phyloP scores from a whole-genome alignment of 2,797 vertebrate species.

The Australoheros facetus region DNA sequence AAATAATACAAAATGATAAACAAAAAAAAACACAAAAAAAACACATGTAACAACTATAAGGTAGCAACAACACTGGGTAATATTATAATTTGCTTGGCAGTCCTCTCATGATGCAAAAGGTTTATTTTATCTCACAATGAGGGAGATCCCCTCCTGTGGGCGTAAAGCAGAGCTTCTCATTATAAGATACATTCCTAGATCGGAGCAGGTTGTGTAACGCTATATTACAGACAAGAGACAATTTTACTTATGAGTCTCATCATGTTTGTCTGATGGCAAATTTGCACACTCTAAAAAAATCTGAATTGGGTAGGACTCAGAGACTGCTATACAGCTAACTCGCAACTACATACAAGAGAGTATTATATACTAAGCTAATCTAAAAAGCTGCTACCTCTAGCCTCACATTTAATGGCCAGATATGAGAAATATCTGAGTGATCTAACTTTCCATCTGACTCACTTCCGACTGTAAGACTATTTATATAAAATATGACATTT shows the following conservation, averaged over 20 bases:
- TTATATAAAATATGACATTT: background rate
- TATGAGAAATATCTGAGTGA: background rate
- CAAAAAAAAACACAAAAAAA: too few species aligned
- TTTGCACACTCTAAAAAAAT: background rate
- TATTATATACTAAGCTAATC: background rate
- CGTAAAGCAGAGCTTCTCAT: constrained; percentile 11
- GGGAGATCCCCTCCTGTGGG: constrained; percentile 34
- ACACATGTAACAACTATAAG: background rate
- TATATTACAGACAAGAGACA: constrained; percentile 23
- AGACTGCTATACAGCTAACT: background rate
- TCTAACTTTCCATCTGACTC: background rate
- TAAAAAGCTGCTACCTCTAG: background rate
- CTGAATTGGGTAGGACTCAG: background rate
- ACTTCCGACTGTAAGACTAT: background rate
- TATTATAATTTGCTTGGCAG: constrained; percentile 17
- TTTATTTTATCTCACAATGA: constrained; percentile 34
- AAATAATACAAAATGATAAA: background rate
- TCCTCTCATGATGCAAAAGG: constrained; percentile 35
- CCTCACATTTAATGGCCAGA: background rate
- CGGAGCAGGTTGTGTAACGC: constrained; percentile 21
- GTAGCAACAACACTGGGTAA: background rate
- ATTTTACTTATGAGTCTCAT: constrained; percentile 24
- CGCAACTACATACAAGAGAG: background rate
- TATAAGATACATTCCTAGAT: constrained; percentile 12
- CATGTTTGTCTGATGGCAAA: constrained; percentile 1